Conservation (phyloP, 1,140 invertebrate species). For the Drosophila cardini region DNA sequence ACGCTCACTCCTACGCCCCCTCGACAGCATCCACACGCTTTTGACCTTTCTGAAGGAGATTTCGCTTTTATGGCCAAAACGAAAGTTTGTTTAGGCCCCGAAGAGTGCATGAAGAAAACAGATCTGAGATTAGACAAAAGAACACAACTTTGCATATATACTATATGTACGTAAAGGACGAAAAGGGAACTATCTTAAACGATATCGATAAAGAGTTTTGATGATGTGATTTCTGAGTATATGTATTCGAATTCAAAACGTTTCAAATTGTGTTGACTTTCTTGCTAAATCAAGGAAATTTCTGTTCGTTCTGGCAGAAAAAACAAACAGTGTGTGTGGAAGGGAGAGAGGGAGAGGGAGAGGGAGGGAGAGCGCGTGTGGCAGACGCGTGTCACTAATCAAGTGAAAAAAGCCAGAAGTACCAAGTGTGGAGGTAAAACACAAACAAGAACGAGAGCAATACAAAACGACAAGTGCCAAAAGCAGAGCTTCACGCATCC, state of each 20-base stretch:
- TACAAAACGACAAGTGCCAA: slow-evolving; percentile 46
- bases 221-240: not conserved
- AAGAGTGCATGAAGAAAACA: slow-evolving; percentile 1
- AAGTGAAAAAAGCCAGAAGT: slow-evolving; percentile 54
- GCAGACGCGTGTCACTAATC: slow-evolving; percentile 74
- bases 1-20: slow-evolving; percentile 6
- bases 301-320: slow-evolving; percentile 46
- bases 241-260: not conserved
- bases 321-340: slow-evolving; percentile 36
- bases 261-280: slow-evolving; percentile 30
- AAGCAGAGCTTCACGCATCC: slow-evolving; percentile 21
- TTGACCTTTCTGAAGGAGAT: slow-evolving; percentile 83
- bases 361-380: slow-evolving; percentile 14
- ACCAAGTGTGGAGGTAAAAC: slow-evolving; percentile 24
- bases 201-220: slow-evolving; percentile 12
- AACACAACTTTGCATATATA: not conserved
- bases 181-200: not conserved
- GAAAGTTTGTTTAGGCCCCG: slow-evolving; percentile 13
- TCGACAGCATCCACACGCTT: slow-evolving; percentile 58
- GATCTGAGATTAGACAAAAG: slow-evolving; percentile 13
- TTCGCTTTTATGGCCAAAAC: slow-evolving; percentile 22
- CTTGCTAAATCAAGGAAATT: slow-evolving; percentile 7
- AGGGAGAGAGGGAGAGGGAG: not conserved
- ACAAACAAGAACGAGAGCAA: slow-evolving; percentile 24
- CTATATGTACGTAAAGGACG: too few relatives aligned